Evolutionary conservation across 2,888 invertebrate species (phyloP), one percentile per base, ranked within the genome.

Genomic region (Malacosoma neustria): DNA sequence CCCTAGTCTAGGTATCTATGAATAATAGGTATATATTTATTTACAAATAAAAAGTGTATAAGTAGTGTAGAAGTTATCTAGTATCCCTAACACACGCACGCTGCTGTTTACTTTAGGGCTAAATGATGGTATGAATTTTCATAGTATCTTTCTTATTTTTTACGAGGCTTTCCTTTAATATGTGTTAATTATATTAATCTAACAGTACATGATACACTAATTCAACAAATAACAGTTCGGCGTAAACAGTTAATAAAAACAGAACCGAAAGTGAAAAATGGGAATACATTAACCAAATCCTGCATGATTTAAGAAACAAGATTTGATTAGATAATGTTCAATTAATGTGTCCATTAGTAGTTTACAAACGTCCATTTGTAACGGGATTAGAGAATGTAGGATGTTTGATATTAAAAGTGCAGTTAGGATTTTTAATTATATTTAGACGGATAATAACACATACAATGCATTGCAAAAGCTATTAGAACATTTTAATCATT

Each of bases 291-390:
- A 22, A 22, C 22, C 5, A 22, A 9, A 22, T 22, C 22, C 22
- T 22, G 22, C 22, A 5, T 5, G 22, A 22, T 22, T 22, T 7
- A 22, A 5, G 5, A 22, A 22, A 22, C 22, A 22, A 22, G 22
- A 22, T 22, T 22, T 22, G 2, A 9, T 22, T 22, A 22, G 22
- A 22, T 22, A 22, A 22, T 22, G 22, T 22, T 22, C 22, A 29
- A 42, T 34, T 37, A 39, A 43, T 37, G 35, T 22, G 9, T 5
- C 9, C 22, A 22, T 22, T 22, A 22, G 1, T 22, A 7, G 9
- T 22, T 7, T 22, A 22, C 30, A 30, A 33, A 33, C 11, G 33
- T 15, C 34, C 34, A 38, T 11, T 34, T 30, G 22, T 38, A 38
- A 34, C 38, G 38, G 38, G 6, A 12, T 13, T 15, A 14, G 3